These are phyloP conservation scores for Serripes groenlandicus DNA, from an alignment of 2,888 invertebrate genomes.

Conservation along the genomic window DNA sequence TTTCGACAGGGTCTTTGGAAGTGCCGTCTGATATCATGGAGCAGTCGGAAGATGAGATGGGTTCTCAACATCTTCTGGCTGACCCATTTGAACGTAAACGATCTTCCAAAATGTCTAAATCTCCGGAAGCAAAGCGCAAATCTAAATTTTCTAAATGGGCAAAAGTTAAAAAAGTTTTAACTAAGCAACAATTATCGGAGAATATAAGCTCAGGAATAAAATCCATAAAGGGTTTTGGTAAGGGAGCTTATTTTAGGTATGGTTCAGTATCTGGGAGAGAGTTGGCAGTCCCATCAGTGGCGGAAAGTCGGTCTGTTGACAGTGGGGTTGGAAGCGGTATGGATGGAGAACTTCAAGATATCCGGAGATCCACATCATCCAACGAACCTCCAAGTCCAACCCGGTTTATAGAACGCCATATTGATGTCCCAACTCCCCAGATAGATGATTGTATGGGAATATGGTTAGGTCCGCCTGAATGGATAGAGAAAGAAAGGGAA, in stretches of 20 bases:
- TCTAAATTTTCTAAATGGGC: slow-evolving; percentile 93
- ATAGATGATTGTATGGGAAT: slow-evolving; percentile 67
- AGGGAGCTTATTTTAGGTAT: slow-evolving; percentile 67
- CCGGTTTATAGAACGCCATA: slow-evolving; percentile 63
- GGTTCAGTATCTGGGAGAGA: slow-evolving; percentile 65
- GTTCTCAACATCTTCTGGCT: slow-evolving; percentile 52
- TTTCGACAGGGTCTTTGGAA: slow-evolving; percentile 82
- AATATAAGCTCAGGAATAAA: slow-evolving; percentile 77
- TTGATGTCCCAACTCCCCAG: slow-evolving; percentile 66
- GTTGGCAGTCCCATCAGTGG: slow-evolving; percentile 68
- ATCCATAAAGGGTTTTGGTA: slow-evolving; percentile 75
- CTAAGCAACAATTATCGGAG: slow-evolving; percentile 79
- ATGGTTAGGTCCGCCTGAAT: slow-evolving; percentile 83
- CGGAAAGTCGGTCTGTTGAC: slow-evolving; percentile 76
- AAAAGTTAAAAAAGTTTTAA: slow-evolving; percentile 95
- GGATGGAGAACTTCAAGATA: slow-evolving; percentile 73
- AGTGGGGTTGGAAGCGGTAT: slow-evolving; percentile 77
- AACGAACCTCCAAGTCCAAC: slow-evolving; percentile 78
- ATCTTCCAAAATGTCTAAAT: slow-evolving; percentile 73
- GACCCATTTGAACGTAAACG: slow-evolving; percentile 63
- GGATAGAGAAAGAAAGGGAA: slow-evolving; percentile 79
- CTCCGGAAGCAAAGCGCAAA: slow-evolving; percentile 76
- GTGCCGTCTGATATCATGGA: slow-evolving; percentile 79
- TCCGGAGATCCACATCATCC: slow-evolving; percentile 75
- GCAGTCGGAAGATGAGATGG: slow-evolving; percentile 72